These are phyloP conservation scores for Xerus rutilus DNA, from an alignment of 2,797 vertebrate species.

Conservation along the genomic window DNA sequence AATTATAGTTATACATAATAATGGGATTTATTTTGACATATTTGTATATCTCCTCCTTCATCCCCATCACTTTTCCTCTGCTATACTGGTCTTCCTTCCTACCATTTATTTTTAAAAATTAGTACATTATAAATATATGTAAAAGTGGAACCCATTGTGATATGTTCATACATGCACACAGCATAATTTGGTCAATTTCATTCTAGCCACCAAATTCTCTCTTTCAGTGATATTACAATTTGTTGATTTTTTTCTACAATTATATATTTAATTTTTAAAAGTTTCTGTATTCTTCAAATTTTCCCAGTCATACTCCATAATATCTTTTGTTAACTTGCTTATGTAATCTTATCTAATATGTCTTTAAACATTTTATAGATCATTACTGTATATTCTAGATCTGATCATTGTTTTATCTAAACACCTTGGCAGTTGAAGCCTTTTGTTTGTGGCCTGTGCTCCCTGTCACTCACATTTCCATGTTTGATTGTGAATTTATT, in stretches of 20 bases:
- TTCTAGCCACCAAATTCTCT: background rate
- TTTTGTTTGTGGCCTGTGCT: background rate
- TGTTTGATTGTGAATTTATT: background rate
- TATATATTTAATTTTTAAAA: background rate
- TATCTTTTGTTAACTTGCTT: background rate
- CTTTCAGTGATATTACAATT: background rate
- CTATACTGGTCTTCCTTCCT: too few species aligned
- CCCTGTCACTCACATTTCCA: background rate
- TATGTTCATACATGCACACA: too few species aligned
- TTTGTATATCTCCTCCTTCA: too few species aligned
- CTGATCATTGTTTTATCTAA: background rate
- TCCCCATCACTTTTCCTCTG: too few species aligned
- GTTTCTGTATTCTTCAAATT: background rate
- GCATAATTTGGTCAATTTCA: too few species aligned
- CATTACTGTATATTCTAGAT: background rate
- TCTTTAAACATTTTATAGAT: background rate
- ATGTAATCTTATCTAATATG: background rate
- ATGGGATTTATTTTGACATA: too few species aligned
- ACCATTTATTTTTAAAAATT: too few species aligned
- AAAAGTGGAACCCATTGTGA: too few species aligned
- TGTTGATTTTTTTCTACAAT: background rate
- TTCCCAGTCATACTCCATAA: background rate
- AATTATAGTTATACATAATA: too few species aligned
- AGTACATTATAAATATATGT: too few species aligned
- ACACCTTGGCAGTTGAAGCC: background rate